phyloP scores from a whole-genome alignment of 2,888 invertebrate species.

The Cheilosia impressa region DNA sequence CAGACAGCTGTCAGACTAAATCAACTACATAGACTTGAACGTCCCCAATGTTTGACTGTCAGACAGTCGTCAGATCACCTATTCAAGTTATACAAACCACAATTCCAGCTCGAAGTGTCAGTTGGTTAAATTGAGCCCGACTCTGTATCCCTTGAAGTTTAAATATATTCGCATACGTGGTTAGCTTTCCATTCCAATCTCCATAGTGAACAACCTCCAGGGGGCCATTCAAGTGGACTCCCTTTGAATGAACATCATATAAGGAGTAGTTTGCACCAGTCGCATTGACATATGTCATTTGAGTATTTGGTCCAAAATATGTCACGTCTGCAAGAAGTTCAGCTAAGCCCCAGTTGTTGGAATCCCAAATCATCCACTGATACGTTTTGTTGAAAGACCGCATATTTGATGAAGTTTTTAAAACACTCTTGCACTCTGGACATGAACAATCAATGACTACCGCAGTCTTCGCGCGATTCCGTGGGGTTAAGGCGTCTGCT shows the following conservation, averaged over 20 bases:
- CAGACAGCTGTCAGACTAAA: too few relatives aligned
- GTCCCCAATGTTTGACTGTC: too few relatives aligned
- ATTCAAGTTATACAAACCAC: constrained; percentile 79
- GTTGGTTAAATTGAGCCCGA: constrained; percentile 79
- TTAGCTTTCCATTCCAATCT: constrained; percentile 61
- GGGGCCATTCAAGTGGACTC: constrained; percentile 78
- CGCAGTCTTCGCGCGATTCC: constrained; percentile 77
- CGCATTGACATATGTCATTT: constrained; percentile 79
- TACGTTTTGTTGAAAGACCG: constrained; percentile 81
- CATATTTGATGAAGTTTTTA: constrained; percentile 76
- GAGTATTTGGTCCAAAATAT: constrained; percentile 80
- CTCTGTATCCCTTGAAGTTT: constrained; percentile 78
- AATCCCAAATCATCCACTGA: constrained; percentile 81
- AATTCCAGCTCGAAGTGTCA: constrained; percentile 79
- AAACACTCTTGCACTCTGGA: constrained; percentile 58
- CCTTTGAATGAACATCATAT: constrained; percentile 81
- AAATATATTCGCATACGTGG: constrained; percentile 72
- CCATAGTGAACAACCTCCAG: constrained; percentile 78
- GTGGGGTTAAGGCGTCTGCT: constrained; percentile 70
- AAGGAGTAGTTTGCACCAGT: constrained; percentile 69
- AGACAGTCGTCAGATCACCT: not conserved
- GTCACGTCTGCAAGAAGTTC: constrained; percentile 72
- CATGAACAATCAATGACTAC: constrained; percentile 79
- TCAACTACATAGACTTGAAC: too few relatives aligned
- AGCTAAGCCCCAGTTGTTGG: constrained; percentile 66